These are phyloP conservation scores for Stichopus horrens DNA, from an alignment of 53 echinoderm and acorn worm genomes.

Conservation along the genomic window DNA sequence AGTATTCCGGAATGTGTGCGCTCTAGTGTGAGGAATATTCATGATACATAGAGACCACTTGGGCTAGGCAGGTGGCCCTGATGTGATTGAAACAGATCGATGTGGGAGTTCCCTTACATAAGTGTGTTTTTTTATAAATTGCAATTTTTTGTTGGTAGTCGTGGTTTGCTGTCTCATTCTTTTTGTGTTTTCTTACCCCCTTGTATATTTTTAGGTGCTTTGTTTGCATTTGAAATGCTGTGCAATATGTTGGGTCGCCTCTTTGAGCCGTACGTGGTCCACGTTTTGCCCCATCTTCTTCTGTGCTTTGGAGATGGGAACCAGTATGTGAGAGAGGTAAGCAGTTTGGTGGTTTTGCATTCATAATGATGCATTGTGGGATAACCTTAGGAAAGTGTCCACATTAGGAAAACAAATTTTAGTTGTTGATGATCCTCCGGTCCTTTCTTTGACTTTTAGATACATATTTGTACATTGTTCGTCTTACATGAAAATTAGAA, in stretches of 20 bases:
- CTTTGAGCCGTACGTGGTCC: conserved; percentile 97
- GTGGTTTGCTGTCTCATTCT: not conserved
- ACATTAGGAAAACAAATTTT: not conserved
- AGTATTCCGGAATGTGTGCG: no score
- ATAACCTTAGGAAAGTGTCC: no score
- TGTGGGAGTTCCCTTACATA: no score
- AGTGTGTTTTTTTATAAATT: not conserved
- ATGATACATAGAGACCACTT: no score
- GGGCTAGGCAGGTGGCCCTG: no score
- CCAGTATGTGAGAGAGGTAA: conserved; percentile 92
- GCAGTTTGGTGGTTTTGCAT: not conserved
- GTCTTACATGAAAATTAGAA: no score
- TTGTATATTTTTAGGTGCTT: conserved; percentile 60
- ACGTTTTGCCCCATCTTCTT: conserved; percentile 95
- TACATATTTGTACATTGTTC: no score
- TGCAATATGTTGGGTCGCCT: conserved; percentile 94
- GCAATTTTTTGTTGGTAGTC: not conserved
- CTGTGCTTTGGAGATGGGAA: conserved; percentile 98
- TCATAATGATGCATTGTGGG: no score
- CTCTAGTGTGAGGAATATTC: no score
- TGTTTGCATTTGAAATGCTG: conserved; percentile 99
- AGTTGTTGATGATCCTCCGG: not conserved
- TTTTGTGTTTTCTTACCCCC: not conserved
- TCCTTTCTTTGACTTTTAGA: no score
- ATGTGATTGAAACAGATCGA: no score